These are phyloP conservation scores for Temnothorax ravouxi DNA, from an alignment of 2,888 invertebrate genomes.

Conservation along the genomic window DNA sequence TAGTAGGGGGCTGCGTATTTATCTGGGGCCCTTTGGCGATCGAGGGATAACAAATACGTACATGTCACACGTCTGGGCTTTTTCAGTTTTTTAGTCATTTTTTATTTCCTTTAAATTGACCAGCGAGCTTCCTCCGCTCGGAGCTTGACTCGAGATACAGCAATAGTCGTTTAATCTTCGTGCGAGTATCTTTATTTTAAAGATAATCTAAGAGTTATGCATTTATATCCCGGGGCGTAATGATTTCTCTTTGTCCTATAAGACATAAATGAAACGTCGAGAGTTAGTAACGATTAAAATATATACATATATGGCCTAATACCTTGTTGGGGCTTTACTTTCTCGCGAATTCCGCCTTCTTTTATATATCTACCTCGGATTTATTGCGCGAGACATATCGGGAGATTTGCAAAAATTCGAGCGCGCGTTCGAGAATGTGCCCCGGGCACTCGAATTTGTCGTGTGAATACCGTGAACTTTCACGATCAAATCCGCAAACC, in stretches of 20 bases:
- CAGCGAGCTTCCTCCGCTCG: slow-evolving; percentile 20
- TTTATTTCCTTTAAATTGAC: slow-evolving; percentile 39
- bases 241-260: slow-evolving; percentile 39
- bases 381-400: slow-evolving; percentile 8
- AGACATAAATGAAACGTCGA: slow-evolving; percentile 26
- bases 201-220: not conserved
- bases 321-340: not conserved
- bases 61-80: slow-evolving; percentile 54
- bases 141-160: slow-evolving; percentile 35
- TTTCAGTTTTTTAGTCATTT: slow-evolving; percentile 22
- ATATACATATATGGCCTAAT: not conserved
- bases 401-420: slow-evolving; percentile 7
- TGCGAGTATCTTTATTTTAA: not conserved
- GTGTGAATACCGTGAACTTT: slow-evolving; percentile 53
- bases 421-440: slow-evolving; percentile 15
- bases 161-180: not conserved
- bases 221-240: slow-evolving; percentile 17
- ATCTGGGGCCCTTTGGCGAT: slow-evolving; percentile 80
- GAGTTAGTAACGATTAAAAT: slow-evolving; percentile 14
- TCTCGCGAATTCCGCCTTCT: slow-evolving; percentile 1
- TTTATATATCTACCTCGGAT: not conserved
- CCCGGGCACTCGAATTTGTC: slow-evolving; percentile 40
- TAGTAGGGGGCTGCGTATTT: slow-evolving; percentile 82
- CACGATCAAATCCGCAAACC: slow-evolving; percentile 26
- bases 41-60: slow-evolving; percentile 82